A percentile compares a stretch with the other conserved stretches of the same genome.
Conservation (phyloP, 2,797 vertebrate species). For the Manis crassicaudata region DNA sequence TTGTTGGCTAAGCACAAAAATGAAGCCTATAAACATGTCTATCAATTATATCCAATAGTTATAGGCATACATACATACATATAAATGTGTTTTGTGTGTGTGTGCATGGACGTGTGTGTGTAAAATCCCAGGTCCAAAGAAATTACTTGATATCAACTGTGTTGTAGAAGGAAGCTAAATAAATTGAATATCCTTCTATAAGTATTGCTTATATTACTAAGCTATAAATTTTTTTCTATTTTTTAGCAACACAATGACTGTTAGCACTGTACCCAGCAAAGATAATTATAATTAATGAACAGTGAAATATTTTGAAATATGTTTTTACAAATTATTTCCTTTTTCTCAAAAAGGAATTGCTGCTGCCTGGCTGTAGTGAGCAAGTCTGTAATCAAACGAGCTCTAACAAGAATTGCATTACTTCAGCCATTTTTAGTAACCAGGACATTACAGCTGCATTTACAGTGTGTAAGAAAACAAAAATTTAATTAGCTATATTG, state of each 20-base stretch:
- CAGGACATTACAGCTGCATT: constrained; percentile 43
- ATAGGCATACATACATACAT: neutral
- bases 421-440: constrained; percentile 64
- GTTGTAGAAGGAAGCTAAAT: neutral
- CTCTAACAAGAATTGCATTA: constrained; percentile 51
- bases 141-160: neutral
- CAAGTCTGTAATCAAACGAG: constrained; percentile 54
- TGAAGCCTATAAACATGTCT: neutral
- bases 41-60: neutral
- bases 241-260: neutral
- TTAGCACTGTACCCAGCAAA: neutral
- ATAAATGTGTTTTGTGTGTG: neutral
- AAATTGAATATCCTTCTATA: neutral
- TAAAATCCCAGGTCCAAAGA: neutral
- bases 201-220: neutral
- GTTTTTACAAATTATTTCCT: constrained; percentile 36
- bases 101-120: neutral
- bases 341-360: constrained; percentile 34
- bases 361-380: constrained; percentile 14
- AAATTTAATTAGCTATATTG: constrained; percentile 70
- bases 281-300: neutral
- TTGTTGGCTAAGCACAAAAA: neutral
- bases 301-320: constrained; percentile 10
- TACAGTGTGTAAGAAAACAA: constrained; percentile 53
- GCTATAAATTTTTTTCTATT: neutral